phyloP scores from a whole-genome alignment of 2,113 vertebrate species.

The Salvelinus sp. region DNA sequence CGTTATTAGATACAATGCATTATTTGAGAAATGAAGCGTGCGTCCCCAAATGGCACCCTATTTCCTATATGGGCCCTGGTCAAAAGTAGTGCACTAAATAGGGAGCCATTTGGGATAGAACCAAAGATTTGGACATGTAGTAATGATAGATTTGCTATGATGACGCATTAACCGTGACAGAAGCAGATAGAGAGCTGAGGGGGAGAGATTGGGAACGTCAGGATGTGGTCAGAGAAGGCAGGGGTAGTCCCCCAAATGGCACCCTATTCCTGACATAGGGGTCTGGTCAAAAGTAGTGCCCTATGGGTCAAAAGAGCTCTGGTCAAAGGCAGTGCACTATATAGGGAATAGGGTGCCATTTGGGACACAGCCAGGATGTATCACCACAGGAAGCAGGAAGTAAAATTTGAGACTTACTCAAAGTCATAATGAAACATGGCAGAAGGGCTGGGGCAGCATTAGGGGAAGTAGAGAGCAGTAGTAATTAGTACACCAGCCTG shows the following conservation, averaged over 20 bases:
- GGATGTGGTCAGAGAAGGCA: conserved; percentile 5
- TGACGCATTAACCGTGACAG: not conserved
- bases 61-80: too few relatives aligned
- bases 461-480: conserved; percentile 90
- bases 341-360: too few relatives aligned
- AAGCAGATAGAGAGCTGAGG: conserved; percentile 22
- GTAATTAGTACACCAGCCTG: conserved; percentile 85
- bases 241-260: too few relatives aligned
- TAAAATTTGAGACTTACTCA: conserved; percentile 96
- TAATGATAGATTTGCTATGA: conserved; percentile 8
- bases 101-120: too few relatives aligned
- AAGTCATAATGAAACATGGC: conserved; percentile 99
- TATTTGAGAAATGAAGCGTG: not conserved
- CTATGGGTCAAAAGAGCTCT: too few relatives aligned
- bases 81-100: too few relatives aligned
- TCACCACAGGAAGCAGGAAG: conserved; percentile 85
- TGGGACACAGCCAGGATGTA: conserved; percentile 41
- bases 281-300: too few relatives aligned
- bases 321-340: too few relatives aligned
- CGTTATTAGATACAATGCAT: conserved; percentile 21
- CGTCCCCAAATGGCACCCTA: too few relatives aligned
- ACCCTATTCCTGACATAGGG: too few relatives aligned
- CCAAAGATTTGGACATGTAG: conserved; percentile 46
- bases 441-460: conserved; percentile 96
- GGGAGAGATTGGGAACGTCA: conserved; percentile 17